Percentiles rank a stretch among this genome's conserved stretches.
These are phyloP conservation scores for Chironomus tepperi DNA, from an alignment of 1,140 invertebrate genomes.

Conservation along the genomic window DNA sequence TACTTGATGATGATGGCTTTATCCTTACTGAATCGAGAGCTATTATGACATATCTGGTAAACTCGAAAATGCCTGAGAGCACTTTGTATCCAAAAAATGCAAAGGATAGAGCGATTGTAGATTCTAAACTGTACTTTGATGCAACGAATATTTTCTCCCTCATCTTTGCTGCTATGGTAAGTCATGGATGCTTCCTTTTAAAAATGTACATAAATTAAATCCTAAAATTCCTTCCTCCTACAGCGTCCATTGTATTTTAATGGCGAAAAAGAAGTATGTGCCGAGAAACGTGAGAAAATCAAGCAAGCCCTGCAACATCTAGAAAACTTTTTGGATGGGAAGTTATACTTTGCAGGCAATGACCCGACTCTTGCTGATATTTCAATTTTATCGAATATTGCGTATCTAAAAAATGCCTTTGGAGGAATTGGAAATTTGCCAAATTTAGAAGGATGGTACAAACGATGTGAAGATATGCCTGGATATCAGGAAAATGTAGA, in stretches of 20 bases:
- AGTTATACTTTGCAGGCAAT: constrained; percentile 49
- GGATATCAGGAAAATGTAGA: constrained; percentile 45
- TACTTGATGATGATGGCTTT: constrained; percentile 50
- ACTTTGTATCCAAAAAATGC: constrained; percentile 54
- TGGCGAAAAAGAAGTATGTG: constrained; percentile 45
- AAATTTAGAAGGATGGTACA: constrained; percentile 57
- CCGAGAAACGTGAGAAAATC: constrained; percentile 46
- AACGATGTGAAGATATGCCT: constrained; percentile 46
- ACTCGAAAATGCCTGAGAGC: constrained; percentile 50
- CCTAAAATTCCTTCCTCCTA: constrained; percentile 28
- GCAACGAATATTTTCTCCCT: not conserved
- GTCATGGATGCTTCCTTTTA: not conserved
- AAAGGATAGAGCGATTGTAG: constrained; percentile 49
- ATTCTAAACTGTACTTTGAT: constrained; percentile 58
- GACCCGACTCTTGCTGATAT: constrained; percentile 57
- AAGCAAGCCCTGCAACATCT: constrained; percentile 49
- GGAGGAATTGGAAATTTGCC: constrained; percentile 54
- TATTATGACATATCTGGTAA: constrained; percentile 54
- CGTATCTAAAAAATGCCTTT: constrained; percentile 48
- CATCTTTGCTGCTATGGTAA: not conserved
- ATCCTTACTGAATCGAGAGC: constrained; percentile 50
- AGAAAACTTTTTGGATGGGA: constrained; percentile 46
- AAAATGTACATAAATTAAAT: not conserved
- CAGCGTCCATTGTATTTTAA: constrained; percentile 52
- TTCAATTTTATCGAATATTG: constrained; percentile 44